Conservation (phyloP, 2,888 invertebrate genomes). For the Xestia sexstrigata region DNA sequence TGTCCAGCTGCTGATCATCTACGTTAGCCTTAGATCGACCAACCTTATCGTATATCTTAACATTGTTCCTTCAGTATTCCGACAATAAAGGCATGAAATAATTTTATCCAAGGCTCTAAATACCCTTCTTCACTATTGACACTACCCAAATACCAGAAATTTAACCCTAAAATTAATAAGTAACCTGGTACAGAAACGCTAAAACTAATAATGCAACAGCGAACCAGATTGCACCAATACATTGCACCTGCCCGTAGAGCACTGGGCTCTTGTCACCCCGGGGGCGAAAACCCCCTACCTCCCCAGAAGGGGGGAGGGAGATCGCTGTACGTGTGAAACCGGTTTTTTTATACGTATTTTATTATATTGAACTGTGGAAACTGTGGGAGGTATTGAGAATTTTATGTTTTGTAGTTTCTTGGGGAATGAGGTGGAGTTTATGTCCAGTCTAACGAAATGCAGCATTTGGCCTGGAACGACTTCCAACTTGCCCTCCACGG, state of each 20-base stretch:
- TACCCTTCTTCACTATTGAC: background rate
- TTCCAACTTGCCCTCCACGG: rapidly evolving
- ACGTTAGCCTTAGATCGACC: background rate
- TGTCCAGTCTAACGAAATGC: background rate
- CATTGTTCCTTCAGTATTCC: background rate
- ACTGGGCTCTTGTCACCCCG: constrained; percentile 76
- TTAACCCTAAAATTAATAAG: constrained; percentile 68
- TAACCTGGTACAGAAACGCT: constrained; percentile 63
- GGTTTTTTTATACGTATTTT: constrained; percentile 82
- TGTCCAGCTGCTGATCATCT: background rate
- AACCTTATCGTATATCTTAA: background rate
- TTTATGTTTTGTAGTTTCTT: constrained; percentile 51
- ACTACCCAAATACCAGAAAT: constrained; percentile 33
- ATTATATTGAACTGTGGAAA: constrained; percentile 68
- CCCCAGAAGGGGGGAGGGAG: constrained; percentile 64
- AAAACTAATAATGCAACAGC: constrained; percentile 80
- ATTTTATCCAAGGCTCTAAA: background rate
- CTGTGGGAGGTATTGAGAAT: constrained; percentile 60
- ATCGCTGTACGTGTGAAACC: constrained; percentile 79
- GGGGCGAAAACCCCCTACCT: constrained; percentile 60
- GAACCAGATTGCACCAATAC: constrained; percentile 84
- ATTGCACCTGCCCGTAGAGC: constrained; percentile 80
- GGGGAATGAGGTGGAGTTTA: background rate
- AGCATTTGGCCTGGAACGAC: background rate
- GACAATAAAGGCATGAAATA: background rate